phyloP scores from a whole-genome alignment of 2,113 vertebrate species.

The Uropsilus gracilis region DNA sequence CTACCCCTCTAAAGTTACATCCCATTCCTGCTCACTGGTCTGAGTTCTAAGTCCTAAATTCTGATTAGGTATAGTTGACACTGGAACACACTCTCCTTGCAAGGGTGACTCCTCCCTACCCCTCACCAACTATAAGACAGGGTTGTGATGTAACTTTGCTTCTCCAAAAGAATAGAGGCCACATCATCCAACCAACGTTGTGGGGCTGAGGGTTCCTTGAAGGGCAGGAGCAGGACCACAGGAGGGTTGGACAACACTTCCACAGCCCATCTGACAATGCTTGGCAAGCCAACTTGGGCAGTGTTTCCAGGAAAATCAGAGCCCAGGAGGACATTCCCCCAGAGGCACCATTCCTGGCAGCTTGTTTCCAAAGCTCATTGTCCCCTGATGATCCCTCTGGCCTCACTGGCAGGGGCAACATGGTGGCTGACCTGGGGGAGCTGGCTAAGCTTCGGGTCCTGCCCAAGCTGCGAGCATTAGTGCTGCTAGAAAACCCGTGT shows the following conservation, averaged over 20 bases:
- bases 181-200: background rate
- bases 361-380: background rate
- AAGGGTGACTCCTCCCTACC: background rate
- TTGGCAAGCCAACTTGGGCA: background rate
- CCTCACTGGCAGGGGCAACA: constrained; percentile 80
- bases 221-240: background rate
- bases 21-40: background rate
- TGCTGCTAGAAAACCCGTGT: constrained; percentile 91
- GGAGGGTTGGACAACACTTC: background rate
- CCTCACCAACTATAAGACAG: background rate
- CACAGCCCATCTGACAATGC: background rate
- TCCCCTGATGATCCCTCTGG: accelerated
- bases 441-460: constrained; percentile 84
- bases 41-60: background rate
- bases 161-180: background rate
- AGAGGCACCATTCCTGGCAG: background rate
- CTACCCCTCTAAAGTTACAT: background rate
- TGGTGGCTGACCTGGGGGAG: constrained; percentile 78
- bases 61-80: background rate
- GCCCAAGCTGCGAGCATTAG: constrained; percentile 87
- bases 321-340: background rate
- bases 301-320: background rate
- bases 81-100: background rate
- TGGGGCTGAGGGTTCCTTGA: background rate
- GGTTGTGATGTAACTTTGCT: background rate